phyloP scores from a whole-genome alignment of 2,888 invertebrate species.

The Anoplius nigerrimus region DNA sequence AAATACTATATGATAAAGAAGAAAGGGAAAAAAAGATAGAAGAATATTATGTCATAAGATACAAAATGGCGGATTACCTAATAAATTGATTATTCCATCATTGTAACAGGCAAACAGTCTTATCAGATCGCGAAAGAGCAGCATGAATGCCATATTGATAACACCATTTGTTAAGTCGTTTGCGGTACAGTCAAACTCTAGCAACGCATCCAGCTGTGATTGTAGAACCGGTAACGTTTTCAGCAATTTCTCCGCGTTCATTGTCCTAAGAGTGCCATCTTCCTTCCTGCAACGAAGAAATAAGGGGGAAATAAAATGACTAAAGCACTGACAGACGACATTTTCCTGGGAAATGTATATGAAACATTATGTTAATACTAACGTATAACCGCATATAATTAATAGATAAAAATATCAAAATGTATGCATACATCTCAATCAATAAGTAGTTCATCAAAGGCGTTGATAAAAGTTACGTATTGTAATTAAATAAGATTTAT shows the following conservation, averaged over 20 bases:
- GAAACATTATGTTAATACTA: too few species aligned
- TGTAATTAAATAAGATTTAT: neutral
- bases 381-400: too few species aligned
- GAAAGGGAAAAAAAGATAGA: constrained; percentile 1
- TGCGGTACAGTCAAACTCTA: constrained; percentile 98
- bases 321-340: too few species aligned
- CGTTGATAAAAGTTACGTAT: too few species aligned
- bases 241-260: constrained; percentile 97
- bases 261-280: constrained; percentile 96
- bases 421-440: neutral
- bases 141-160: constrained; percentile 99
- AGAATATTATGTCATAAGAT: neutral
- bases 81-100: constrained; percentile 98
- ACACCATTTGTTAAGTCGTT: constrained; percentile 99
- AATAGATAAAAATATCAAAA: neutral
- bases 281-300: constrained; percentile 85
- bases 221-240: constrained; percentile 98
- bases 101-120: constrained; percentile 99
- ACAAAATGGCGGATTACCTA: constrained; percentile 78
- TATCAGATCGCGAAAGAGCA: constrained; percentile 99
- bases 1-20: too few species aligned
- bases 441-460: neutral
- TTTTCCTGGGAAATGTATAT: too few species aligned
- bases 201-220: constrained; percentile 93
- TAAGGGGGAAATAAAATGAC: too few species aligned